phyloP scores from a whole-genome alignment of 2,888 invertebrate genomes.

The Caenorhabditis sp. region DNA sequence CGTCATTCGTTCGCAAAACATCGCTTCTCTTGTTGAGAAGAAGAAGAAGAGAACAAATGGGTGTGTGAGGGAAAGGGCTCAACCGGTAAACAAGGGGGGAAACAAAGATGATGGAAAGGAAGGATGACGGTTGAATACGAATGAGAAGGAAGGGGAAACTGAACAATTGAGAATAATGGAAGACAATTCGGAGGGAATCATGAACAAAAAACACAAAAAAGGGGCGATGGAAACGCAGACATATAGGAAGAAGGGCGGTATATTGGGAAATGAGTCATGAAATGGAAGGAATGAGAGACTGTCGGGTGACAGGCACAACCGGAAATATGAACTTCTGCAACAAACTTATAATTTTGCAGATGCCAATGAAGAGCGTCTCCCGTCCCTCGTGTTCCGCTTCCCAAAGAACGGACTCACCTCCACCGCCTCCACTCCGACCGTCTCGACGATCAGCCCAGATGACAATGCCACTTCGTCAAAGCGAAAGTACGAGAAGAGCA shows the following conservation, averaged over 20 bases:
- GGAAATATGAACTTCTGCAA: not conserved
- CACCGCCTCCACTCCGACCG: slow-evolving; percentile 25
- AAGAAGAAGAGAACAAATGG: not conserved
- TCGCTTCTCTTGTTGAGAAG: not conserved
- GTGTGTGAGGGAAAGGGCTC: not conserved
- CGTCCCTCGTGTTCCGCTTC: slow-evolving; percentile 28
- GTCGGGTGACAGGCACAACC: too few relatives aligned
- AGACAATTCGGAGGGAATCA: too few relatives aligned
- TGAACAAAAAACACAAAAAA: too few relatives aligned
- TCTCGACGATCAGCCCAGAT: slow-evolving; percentile 4
- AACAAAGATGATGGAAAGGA: not conserved
- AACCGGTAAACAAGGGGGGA: not conserved
- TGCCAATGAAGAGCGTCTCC: slow-evolving; percentile 20
- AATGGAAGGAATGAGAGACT: too few relatives aligned
- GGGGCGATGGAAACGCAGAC: too few relatives aligned
- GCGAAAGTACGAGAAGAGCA: slow-evolving; percentile 30
- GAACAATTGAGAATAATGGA: too few relatives aligned
- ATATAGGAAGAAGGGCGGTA: too few relatives aligned
- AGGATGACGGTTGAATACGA: not conserved
- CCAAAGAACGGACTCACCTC: slow-evolving; percentile 14
- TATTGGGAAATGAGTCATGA: too few relatives aligned
- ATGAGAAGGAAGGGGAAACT: not conserved
- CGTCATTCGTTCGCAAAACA: slow-evolving; percentile 6
- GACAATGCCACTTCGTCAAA: slow-evolving; percentile 6
- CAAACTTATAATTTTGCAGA: slow-evolving; percentile 14